These are phyloP conservation scores for Pseudomyrmex pallidus DNA, from an alignment of 1,140 invertebrate genomes.

Conservation along the genomic window DNA sequence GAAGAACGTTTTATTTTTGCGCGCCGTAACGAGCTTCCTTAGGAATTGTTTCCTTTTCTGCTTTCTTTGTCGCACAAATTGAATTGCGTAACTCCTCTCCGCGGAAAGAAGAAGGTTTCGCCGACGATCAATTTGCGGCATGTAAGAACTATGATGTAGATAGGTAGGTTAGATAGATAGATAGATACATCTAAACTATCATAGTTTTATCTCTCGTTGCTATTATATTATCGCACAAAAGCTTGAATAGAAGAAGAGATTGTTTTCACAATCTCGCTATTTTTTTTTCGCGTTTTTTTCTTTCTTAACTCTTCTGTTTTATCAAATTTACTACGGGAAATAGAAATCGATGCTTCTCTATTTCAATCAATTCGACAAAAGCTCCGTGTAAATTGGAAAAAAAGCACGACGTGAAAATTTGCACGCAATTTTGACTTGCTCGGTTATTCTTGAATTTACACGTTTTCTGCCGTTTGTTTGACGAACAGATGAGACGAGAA, in stretches of 20 bases:
- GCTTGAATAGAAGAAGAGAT: not conserved
- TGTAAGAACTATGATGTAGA: not conserved
- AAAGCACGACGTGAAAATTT: not conserved
- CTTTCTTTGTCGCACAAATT: slow-evolving; percentile 34
- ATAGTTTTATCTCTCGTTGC: not conserved
- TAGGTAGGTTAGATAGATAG: too few species aligned
- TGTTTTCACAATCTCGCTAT: not conserved
- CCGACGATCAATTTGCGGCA: slow-evolving; percentile 36
- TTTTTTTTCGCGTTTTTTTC: too few species aligned
- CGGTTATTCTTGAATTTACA: not conserved
- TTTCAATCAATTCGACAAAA: slow-evolving; percentile 4
- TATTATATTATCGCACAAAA: not conserved
- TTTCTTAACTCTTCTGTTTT: not conserved
- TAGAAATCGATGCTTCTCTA: not conserved
- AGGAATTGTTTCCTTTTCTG: slow-evolving; percentile 10
- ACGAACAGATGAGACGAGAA: not conserved
- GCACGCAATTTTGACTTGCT: too few species aligned
- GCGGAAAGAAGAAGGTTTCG: not conserved
- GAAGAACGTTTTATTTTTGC: slow-evolving; percentile 30
- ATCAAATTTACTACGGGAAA: not conserved
- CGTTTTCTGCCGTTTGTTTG: not conserved
- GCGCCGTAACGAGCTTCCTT: slow-evolving; percentile 24
- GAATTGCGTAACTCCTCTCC: slow-evolving; percentile 11
- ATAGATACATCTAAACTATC: not conserved
- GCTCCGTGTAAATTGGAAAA: not conserved